Conservation (phyloP, 2,797 vertebrate species). For the Crossoptilon crossoptilon region DNA sequence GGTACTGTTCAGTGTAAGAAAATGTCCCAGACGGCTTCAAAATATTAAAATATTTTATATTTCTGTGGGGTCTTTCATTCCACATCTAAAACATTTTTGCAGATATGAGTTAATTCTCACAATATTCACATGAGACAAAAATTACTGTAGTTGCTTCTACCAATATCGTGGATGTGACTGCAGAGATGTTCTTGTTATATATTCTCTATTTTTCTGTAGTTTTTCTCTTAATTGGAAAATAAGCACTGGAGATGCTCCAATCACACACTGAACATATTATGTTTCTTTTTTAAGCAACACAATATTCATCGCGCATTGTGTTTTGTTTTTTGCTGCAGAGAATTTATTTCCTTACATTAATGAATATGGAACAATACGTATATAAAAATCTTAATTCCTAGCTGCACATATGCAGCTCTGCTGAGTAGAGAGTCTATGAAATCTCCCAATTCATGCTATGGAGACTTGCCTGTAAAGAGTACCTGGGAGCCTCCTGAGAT, state of each 20-base stretch:
- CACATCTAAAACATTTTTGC: conserved; percentile 3
- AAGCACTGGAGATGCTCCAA: conserved; percentile 41
- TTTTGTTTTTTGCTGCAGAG: not conserved
- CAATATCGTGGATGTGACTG: conserved; percentile 47
- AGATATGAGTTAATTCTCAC: conserved; percentile 39
- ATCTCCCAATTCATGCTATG: not conserved
- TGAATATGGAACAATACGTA: not conserved
- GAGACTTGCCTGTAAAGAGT: not conserved
- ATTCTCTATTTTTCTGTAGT: not conserved
- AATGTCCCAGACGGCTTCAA: not conserved
- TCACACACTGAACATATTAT: not conserved
- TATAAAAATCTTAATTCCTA: not conserved
- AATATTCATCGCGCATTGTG: not conserved
- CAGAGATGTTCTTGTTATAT: not conserved
- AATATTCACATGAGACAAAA: conserved; percentile 17
- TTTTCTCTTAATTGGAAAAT: conserved; percentile 59
- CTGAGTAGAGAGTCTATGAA: not conserved
- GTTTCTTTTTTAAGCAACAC: not conserved
- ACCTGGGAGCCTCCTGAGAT: not conserved
- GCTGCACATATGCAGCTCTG: not conserved
- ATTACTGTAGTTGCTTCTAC: conserved; percentile 10
- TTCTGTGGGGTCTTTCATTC: not conserved
- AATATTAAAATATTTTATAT: conserved; percentile 22
- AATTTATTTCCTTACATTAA: conserved; percentile 20
- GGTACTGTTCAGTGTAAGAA: not conserved